phyloP scores from a whole-genome alignment of 2,888 invertebrate species.

The Chydorus sphaericus region DNA sequence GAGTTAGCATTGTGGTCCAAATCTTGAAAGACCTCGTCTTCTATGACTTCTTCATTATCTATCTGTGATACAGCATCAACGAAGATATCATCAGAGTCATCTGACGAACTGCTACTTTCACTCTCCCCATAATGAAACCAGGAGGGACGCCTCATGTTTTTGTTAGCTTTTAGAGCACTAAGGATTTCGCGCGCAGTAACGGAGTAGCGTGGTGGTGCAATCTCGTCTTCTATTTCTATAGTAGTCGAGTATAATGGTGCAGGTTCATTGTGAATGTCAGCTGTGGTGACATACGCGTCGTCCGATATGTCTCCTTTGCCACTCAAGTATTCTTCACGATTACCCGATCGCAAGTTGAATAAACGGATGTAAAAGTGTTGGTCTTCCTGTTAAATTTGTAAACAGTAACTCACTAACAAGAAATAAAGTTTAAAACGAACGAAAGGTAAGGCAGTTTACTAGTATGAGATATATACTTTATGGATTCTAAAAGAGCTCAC shows the following conservation, averaged over 20 bases:
- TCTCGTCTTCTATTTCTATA: neutral
- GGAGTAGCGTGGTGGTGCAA: constrained; percentile 6
- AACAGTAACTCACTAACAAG: neutral
- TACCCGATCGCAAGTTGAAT: constrained; percentile 35
- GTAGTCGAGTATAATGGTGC: neutral
- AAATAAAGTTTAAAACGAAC: neutral
- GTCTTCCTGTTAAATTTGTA: constrained; percentile 46
- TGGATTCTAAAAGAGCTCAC: too few species aligned
- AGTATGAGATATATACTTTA: neutral
- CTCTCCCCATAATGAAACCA: neutral
- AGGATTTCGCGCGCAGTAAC: constrained; percentile 6
- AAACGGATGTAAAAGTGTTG: constrained; percentile 92
- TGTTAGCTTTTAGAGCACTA: constrained; percentile 2
- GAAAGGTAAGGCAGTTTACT: neutral
- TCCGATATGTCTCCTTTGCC: constrained; percentile 18
- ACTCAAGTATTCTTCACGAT: constrained; percentile 18
- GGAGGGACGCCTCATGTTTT: neutral
- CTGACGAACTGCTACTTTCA: neutral
- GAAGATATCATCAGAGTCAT: neutral
- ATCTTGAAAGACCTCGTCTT: neutral
- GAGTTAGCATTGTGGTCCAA: neutral
- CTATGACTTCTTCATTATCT: neutral
- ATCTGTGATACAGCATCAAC: neutral
- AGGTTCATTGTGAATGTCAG: neutral
- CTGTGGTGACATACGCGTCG: neutral